Conservation (phyloP, 2,888 invertebrate genomes). For the Gymnosoma rotundatum region DNA sequence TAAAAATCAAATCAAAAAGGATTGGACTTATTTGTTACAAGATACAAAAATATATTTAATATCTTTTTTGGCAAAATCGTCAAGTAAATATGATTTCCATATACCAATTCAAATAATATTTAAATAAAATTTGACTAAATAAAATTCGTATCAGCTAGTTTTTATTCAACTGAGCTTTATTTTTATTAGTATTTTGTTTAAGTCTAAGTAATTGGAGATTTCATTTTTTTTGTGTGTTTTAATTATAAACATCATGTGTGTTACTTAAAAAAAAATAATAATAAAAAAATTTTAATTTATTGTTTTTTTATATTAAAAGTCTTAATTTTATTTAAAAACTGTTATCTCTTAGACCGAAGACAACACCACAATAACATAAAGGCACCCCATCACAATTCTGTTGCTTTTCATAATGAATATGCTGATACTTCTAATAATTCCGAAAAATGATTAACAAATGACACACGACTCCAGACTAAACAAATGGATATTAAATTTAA, state of each 20-base stretch:
- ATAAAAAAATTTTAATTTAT: neutral
- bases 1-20: no score
- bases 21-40: no score
- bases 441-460: conserved; percentile 53
- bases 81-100: no score
- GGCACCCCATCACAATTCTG: neutral
- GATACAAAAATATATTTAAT: no score
- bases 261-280: neutral
- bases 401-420: conserved; percentile 15
- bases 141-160: no score
- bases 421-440: conserved; percentile 13
- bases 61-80: no score
- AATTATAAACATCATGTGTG: neutral
- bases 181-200: no score
- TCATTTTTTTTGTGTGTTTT: neutral
- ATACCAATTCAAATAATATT: no score
- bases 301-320: neutral
- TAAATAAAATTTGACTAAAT: no score
- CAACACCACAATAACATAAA: conserved; percentile 21
- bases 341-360: neutral
- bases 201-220: conserved; percentile 38
- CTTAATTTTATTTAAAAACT: neutral
- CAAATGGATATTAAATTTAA: conserved; percentile 26
- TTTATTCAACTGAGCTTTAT: no score
- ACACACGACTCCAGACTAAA: conserved; percentile 65